A percentile compares a stretch with the other conserved stretches of the same genome.
phyloP scores from a whole-genome alignment of 2,113 vertebrate genomes.

The Prinia subflava region DNA sequence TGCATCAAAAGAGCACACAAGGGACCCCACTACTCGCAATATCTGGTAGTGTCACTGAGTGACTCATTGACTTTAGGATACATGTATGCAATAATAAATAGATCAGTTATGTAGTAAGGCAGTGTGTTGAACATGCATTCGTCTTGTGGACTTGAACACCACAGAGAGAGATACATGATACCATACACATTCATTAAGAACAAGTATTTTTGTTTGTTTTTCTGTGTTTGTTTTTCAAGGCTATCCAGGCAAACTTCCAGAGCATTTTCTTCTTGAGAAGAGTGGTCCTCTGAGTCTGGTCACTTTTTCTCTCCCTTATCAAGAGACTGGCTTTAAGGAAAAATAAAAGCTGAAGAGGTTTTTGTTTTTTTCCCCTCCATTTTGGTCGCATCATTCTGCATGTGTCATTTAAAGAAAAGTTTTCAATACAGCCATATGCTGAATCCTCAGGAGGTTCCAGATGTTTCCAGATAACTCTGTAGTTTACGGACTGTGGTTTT shows the following conservation, averaged over 20 bases:
- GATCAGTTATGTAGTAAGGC: constrained; percentile 91
- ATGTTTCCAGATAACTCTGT: constrained; percentile 95
- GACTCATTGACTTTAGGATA: constrained; percentile 68
- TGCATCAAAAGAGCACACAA: constrained; percentile 66
- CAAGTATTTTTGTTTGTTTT: constrained; percentile 67
- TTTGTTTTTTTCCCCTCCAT: constrained; percentile 24
- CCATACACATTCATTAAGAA: constrained; percentile 87
- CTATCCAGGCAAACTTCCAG: constrained; percentile 84
- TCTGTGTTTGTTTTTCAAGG: constrained; percentile 81
- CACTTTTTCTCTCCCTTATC: constrained; percentile 67
- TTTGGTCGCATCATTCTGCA: constrained; percentile 72
- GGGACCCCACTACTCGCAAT: constrained; percentile 50
- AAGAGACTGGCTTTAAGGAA: constrained; percentile 78
- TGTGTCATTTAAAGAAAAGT: constrained; percentile 69
- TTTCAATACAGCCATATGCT: constrained; percentile 74
- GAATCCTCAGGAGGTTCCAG: constrained; percentile 85
- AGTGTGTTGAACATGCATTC: constrained; percentile 88
- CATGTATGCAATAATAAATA: constrained; percentile 88
- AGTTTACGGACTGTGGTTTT: constrained; percentile 96
- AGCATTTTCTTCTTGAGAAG: constrained; percentile 79
- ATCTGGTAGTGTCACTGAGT: constrained; percentile 70
- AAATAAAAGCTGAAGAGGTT: constrained; percentile 73
- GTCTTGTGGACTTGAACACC: constrained; percentile 79
- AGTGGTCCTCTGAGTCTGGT: constrained; percentile 73
- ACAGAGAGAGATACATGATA: constrained; percentile 79